These are phyloP conservation scores for Anniella stebbinsi DNA, from an alignment of 2,797 vertebrate species.

Conservation along the genomic window DNA sequence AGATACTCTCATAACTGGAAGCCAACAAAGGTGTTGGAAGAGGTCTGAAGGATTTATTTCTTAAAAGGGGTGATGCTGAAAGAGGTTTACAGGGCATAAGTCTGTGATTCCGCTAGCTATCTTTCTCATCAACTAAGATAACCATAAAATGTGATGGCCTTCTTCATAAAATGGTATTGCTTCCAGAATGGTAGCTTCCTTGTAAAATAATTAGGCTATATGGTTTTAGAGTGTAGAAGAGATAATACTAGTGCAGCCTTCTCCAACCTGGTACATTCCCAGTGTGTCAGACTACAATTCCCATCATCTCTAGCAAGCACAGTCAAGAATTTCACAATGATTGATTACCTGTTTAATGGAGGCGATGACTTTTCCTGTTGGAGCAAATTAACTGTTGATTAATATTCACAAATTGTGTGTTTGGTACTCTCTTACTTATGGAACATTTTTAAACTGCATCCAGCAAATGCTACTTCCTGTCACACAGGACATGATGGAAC, in stretches of 20 bases:
- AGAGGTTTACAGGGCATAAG: not conserved
- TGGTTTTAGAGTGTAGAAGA: not conserved
- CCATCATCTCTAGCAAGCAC: not conserved
- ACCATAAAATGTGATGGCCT: not conserved
- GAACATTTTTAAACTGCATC: not conserved
- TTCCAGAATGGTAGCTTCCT: not conserved
- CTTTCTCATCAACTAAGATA: not conserved
- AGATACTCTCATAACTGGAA: not conserved
- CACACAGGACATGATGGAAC: conserved; percentile 1
- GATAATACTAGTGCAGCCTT: too few species aligned
- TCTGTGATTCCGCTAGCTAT: not conserved
- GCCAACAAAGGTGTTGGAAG: not conserved
- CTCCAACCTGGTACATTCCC: not conserved
- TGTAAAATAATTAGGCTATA: not conserved
- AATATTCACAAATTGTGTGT: not conserved
- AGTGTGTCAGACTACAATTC: not conserved
- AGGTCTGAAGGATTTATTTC: not conserved
- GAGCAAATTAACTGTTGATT: conserved; percentile 47
- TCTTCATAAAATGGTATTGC: not conserved
- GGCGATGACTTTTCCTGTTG: conserved; percentile 68
- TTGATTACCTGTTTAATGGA: conserved; percentile 66
- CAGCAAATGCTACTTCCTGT: conserved; percentile 5
- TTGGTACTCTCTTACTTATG: conserved; percentile 9
- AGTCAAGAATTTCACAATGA: conserved; percentile 14
- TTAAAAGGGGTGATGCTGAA: not conserved